Evolutionary conservation across 2,888 invertebrate genomes (phyloP), one percentile per base, ranked within the genome.

Genomic region (Pseudanteris insignis): DNA sequence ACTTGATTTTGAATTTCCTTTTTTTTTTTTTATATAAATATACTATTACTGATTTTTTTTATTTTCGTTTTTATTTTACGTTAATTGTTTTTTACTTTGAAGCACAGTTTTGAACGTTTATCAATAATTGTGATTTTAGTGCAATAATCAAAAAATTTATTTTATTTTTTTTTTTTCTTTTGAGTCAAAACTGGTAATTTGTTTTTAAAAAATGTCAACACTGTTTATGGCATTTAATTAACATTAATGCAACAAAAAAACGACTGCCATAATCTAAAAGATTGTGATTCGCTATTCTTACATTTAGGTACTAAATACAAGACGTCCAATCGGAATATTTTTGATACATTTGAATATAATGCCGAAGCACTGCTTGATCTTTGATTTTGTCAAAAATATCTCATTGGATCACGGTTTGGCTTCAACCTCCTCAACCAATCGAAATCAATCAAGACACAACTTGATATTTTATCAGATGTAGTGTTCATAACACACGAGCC

Each of bases 401-500:
- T 18, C 8, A 28, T 53, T 28, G 33, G 44, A 37, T 32, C 12
- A 36, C 40, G 9, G n/a, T 46, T 38, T 41, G 53, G 54, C 48
- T 13, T 54, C 37, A 30, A 48, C 60, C 60, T 54, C 54, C 60
- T 54, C 54, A 44, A 54, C 54, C 37, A 38, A 21, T 41, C 34
- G 13, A 59, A 46, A 29, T n/a, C n/a, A n/a, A 48, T 53, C 38
- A 28, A 38, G 53, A 60, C 48, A 34, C 43, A 48, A 60, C 60
- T 60, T 60, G 60, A 60, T 60, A 54, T 60, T 54, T 60, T 60
- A 41, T 46, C 14, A 28, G n/a, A 51, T 15, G 12, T 29, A 21
- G 29, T 33, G 36, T 53, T 50, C 13, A 32, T 43, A 15, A 18
- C n/a, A 37, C 9, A 26, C 32, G 26, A 44, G 11, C 18, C 8